Base-by-base conservation (phyloP, 2,888 invertebrate species). In the Noctua comes region DNA sequence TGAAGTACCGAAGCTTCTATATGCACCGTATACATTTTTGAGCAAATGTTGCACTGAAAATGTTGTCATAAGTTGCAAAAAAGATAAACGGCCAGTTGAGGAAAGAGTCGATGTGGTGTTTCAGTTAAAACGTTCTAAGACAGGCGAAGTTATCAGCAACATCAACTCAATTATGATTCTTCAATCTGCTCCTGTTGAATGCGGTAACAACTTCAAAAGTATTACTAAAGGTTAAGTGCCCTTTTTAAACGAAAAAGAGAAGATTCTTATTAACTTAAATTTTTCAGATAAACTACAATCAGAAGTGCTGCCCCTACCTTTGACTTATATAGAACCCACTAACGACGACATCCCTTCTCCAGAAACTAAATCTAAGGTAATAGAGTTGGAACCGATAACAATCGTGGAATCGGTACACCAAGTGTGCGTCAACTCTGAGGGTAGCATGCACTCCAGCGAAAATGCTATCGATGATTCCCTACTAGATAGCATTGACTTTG, bases 1-100 rank as follows among this genome's bases (percentile, higher is more conserved):
- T 16, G 94, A 96, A 91, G 90, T 96, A 24, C 96, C 96, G 0
- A 95, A 95, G 86, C 72, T 94, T 59, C 91, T 96, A 68, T 91
- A 91, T 69, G 95, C 94, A 7, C 92, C 95, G 1, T 95, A 92
- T 64, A 93, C 89, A 77, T 82, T 96, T 59, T 92, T 95, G 68
- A 94, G 93, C 76, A 93, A 94, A 85, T 91, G 88, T 40, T 91
- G 90, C 76, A 90, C 90, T 16, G 93, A 95, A 65, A 95, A 95
- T 83, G 82, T 96, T 24, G 89, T 95, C 18, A 93, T 95, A 62
- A 92, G 92, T 77, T 95, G 95, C 77, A 93, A 94, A 80, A 93
- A 89, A 82, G 90, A 91, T 5, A 84, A 87, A 24, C 74, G 84
- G 27, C 11, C 73, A 5, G 54, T 68, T 27, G 80, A 88, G 43